These are phyloP conservation scores for Agrenia bidenticulata DNA, from an alignment of 2,888 invertebrate genomes.

Conservation along the genomic window DNA sequence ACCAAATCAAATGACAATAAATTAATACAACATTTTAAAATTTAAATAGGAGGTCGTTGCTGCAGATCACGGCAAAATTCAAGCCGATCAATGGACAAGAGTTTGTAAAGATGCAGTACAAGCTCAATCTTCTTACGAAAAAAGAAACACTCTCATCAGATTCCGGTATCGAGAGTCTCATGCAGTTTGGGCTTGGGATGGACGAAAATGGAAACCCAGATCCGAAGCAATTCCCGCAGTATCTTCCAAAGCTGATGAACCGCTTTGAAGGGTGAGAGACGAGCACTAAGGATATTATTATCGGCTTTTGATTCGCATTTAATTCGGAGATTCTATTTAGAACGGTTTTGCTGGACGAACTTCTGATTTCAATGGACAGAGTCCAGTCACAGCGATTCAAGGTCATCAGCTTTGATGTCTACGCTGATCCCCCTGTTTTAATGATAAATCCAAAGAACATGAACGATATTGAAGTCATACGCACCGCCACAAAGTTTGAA, in stretches of 20 bases:
- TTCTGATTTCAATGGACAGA: not conserved
- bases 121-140: not conserved
- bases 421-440: not conserved
- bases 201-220: constrained; percentile 17
- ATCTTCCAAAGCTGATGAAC: not conserved
- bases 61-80: not conserved
- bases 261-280: constrained; percentile 4
- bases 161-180: not conserved
- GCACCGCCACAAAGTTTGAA: not conserved
- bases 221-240: not conserved
- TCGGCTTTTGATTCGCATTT: not conserved
- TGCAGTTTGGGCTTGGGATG: not conserved
- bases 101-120: not conserved
- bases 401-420: not conserved
- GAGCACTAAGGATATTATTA: not conserved
- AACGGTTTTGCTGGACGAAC: not conserved
- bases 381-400: not conserved
- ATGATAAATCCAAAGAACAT: not conserved
- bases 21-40: too few species aligned
- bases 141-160: not conserved
- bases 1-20: too few species aligned
- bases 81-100: not conserved
- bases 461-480: not conserved
- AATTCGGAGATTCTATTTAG: constrained; percentile 3
- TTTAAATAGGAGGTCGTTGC: not conserved